Evolutionary conservation across 2,113 vertebrate species (phyloP).

Genomic region (Hyperopisus bebe): DNA sequence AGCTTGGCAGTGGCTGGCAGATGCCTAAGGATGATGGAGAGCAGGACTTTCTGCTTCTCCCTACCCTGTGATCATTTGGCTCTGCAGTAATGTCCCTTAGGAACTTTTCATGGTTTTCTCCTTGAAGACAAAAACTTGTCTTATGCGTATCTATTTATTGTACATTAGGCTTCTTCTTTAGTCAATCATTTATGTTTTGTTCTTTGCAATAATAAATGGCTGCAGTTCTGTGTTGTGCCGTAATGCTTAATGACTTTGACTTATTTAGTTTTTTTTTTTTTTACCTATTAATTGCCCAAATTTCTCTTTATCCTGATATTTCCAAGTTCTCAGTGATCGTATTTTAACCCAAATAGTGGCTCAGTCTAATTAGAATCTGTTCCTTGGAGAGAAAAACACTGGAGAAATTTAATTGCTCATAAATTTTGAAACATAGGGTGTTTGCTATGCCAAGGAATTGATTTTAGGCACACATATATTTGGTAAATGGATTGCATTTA

Average conservation of each 20-base stretch:
- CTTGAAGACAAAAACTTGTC: not conserved
- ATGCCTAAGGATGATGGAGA: not conserved
- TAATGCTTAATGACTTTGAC: not conserved
- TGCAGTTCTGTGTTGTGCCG: not conserved
- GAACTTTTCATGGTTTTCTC: not conserved
- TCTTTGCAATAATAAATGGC: not conserved
- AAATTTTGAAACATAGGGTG: not conserved
- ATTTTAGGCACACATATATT: not conserved
- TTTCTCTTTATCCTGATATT: constrained; percentile 13
- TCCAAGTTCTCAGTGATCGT: not conserved
- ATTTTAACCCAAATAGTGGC: not conserved
- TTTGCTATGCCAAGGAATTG: not conserved
- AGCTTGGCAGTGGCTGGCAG: not conserved
- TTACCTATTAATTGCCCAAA: not conserved
- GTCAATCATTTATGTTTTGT: not conserved
- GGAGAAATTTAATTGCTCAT: constrained; percentile 18
- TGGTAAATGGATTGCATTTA: too few relatives aligned
- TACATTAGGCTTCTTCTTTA: not conserved
- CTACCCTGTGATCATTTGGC: not conserved
- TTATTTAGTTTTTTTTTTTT: not conserved
- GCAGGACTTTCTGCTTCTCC: not conserved
- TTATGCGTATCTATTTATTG: not conserved
- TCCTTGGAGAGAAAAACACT: constrained; percentile 10
- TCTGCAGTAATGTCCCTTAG: not conserved
- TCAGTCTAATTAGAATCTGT: constrained; percentile 21